These are phyloP conservation scores for Nothura maculosa DNA, from an alignment of 2,797 vertebrate species.

Conservation along the genomic window DNA sequence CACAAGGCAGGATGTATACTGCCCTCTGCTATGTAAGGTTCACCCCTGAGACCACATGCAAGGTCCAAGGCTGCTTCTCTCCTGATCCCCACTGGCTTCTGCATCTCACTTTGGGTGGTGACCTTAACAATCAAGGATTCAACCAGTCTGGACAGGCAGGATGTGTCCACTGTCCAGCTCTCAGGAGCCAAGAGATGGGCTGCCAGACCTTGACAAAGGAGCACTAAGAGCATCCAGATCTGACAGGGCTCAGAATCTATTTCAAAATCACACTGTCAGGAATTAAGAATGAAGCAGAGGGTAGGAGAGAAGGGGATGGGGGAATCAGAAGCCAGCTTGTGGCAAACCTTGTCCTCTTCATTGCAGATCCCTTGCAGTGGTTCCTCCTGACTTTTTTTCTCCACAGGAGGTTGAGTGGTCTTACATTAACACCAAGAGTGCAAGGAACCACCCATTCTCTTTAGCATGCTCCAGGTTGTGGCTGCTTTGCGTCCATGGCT, in stretches of 20 bases:
- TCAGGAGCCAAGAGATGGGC: not conserved
- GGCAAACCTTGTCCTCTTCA: not conserved
- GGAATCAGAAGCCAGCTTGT: not conserved
- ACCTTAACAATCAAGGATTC: not conserved
- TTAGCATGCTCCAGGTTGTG: not conserved
- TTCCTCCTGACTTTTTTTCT: not conserved
- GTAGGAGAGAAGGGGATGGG: not conserved
- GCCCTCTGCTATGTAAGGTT: fast-evolving
- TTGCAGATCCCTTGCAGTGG: not conserved
- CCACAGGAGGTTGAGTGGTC: too few relatives aligned
- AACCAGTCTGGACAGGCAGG: not conserved
- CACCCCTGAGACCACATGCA: not conserved
- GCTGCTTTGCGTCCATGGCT: not conserved
- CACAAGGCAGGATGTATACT: not conserved
- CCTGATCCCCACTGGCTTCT: not conserved
- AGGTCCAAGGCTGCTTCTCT: not conserved
- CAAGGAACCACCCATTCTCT: not conserved
- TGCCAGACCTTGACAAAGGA: not conserved
- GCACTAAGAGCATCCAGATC: not conserved
- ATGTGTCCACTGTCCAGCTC: not conserved
- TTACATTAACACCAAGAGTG: not conserved
- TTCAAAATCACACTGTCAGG: not conserved
- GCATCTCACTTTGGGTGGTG: not conserved
- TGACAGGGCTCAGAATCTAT: not conserved
- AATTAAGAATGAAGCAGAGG: not conserved